Base-by-base conservation (phyloP, 1,140 invertebrate species). In the Sitophilus oryzae region DNA sequence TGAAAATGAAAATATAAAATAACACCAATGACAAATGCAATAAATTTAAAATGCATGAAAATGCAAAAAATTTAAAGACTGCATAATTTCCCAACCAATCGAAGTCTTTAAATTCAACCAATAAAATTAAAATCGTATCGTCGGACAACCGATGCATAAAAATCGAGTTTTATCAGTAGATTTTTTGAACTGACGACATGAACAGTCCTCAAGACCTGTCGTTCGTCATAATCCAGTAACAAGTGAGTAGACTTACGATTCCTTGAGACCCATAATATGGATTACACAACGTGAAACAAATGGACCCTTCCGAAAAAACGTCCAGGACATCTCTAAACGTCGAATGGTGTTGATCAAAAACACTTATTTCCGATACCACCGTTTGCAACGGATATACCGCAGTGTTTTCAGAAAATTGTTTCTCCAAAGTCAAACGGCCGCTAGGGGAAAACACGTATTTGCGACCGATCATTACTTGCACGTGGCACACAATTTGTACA, bases 181-280 rank as follows among this genome's bases (percentile, higher is more conserved):
- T n/a, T n/a, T n/a, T n/a, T n/a, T n/a, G n/a, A n/a, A n/a, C n/a
- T n/a, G n/a, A n/a, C n/a, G n/a, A n/a, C n/a, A n/a, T n/a, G n/a
- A n/a, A n/a, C n/a, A n/a, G n/a, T n/a, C n/a, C n/a, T n/a, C n/a
- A n/a, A n/a, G n/a, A n/a, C n/a, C n/a, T n/a, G n/a, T n/a, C n/a
- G n/a, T n/a, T n/a, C n/a, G n/a, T n/a, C n/a, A n/a, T n/a, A n/a
- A n/a, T n/a, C n/a, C n/a, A n/a, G n/a, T n/a, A n/a, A n/a, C n/a
- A n/a, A n/a, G n/a, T n/a, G n/a, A n/a, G n/a, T 52, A 15, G 18
- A 59, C 58, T 57, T 61, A 91, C 88, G 62, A 83, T 79, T 38
- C 85, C 90, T 63, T 82, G 76, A 42, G 80, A 79, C 10, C 91
- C 92, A 72, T 92, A 94, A 72, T 89, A 82, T 1, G 84, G 85